Evolutionary conservation across 1,140 invertebrate genomes (phyloP).

Genomic region (Drosophila biarmipes): DNA sequence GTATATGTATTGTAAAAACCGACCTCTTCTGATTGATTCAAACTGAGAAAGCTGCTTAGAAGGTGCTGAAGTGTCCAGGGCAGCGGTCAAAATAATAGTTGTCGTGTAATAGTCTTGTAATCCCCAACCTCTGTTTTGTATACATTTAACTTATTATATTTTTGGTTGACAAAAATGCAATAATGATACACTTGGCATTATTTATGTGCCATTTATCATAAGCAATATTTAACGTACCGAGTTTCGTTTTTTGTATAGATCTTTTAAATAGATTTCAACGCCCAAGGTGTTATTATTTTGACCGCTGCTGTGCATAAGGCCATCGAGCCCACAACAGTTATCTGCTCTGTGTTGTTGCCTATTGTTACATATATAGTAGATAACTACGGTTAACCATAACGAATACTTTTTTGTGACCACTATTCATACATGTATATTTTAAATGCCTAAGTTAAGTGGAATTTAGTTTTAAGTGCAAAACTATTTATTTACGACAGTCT

Average conservation of each 20-base stretch:
- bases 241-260: neutral
- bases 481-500: conserved; percentile 45
- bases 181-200: neutral
- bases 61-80: conserved; percentile 2
- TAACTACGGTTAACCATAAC: conserved; percentile 25
- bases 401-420: conserved; percentile 39
- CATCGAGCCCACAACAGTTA: conserved; percentile 46
- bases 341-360: conserved; percentile 80
- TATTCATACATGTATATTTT: conserved; percentile 35
- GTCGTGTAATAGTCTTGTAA: no score
- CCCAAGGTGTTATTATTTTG: neutral
- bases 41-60: conserved; percentile 24
- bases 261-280: neutral
- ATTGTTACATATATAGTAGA: conserved; percentile 70
- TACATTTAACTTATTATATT: neutral
- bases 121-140: neutral
- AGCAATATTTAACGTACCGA: neutral
- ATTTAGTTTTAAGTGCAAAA: conserved; percentile 44
- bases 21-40: conserved; percentile 45
- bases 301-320: conserved; percentile 43
- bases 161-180: neutral
- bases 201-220: neutral
- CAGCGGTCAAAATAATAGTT: conserved; percentile 4
- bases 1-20: conserved; percentile 12
- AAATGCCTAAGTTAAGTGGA: conserved; percentile 34